A percentile compares a stretch with the other conserved stretches of the same genome.
Evolutionary conservation across 2,797 vertebrate species (phyloP).

Genomic region (Furcifer pardalis): DNA sequence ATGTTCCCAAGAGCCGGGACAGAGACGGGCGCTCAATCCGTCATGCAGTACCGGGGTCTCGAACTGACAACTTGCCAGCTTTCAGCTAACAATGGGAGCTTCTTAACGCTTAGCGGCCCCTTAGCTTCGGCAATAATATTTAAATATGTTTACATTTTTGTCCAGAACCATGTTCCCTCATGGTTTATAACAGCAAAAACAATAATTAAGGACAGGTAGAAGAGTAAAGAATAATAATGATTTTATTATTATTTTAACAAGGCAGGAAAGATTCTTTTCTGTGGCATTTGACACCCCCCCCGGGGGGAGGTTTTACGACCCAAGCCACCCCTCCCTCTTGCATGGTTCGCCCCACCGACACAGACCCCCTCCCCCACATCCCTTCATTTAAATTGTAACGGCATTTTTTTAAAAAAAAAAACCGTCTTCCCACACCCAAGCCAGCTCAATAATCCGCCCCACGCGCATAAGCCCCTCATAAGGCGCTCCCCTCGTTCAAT

Average conservation of each 20-base stretch:
- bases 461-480: background rate
- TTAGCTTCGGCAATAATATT: background rate
- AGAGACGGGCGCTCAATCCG: no score
- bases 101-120: background rate
- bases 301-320: background rate
- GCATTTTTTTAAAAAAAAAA: background rate
- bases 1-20: no score
- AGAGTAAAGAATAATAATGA: background rate
- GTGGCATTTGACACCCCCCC: no score
- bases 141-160: background rate
- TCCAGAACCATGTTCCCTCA: background rate
- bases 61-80: no score
- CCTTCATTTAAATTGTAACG: background rate
- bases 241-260: no score
- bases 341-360: background rate
- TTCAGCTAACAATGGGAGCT: no score
- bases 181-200: background rate
- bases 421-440: background rate
- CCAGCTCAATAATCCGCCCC: background rate
- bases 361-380: background rate
- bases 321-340: background rate
- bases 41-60: no score
- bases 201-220: background rate
- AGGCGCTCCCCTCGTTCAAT: background rate
- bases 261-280: no score